A percentile compares a stretch with the other conserved stretches of the same genome.
Evolutionary conservation across 2,113 vertebrate species (phyloP).

Genomic region (Sminthopsis crassicaudata): DNA sequence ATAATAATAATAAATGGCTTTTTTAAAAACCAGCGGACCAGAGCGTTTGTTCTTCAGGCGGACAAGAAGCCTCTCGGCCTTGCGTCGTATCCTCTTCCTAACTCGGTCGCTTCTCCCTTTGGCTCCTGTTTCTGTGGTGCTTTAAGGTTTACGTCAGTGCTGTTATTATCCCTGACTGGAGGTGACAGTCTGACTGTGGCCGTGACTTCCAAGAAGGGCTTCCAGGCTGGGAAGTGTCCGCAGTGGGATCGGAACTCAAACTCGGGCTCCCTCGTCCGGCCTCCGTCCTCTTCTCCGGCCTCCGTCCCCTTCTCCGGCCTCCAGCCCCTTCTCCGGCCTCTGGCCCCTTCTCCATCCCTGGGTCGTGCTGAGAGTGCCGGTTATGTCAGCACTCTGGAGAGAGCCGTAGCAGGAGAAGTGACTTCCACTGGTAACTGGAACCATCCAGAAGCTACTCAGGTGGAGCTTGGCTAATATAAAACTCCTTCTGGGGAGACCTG

Average conservation of each 20-base stretch:
- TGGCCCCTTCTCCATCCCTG: no score
- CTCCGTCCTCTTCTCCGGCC: no score
- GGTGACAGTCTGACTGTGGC: background rate
- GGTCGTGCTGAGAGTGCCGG: background rate
- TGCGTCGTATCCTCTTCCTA: background rate
- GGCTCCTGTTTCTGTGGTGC: background rate
- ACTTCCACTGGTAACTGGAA: background rate
- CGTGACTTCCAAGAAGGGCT: no score
- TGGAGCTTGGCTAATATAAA: background rate
- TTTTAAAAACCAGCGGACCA: constrained; percentile 81
- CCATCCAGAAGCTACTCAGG: background rate
- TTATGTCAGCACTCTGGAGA: background rate
- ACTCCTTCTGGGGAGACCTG: background rate
- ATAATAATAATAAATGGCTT: constrained; percentile 88
- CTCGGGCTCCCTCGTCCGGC: no score
- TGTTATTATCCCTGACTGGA: background rate
- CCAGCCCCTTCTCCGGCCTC: no score
- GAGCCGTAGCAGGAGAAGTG: background rate
- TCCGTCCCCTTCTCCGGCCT: no score
- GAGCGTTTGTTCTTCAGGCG: constrained; percentile 45
- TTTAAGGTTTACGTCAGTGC: background rate
- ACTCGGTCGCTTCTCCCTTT: background rate
- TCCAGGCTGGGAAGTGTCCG: background rate
- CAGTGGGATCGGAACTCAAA: background rate
- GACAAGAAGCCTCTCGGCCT: accelerated